phyloP scores from a whole-genome alignment of 2,113 vertebrate genomes.

The Nothoprocta pentlandii region DNA sequence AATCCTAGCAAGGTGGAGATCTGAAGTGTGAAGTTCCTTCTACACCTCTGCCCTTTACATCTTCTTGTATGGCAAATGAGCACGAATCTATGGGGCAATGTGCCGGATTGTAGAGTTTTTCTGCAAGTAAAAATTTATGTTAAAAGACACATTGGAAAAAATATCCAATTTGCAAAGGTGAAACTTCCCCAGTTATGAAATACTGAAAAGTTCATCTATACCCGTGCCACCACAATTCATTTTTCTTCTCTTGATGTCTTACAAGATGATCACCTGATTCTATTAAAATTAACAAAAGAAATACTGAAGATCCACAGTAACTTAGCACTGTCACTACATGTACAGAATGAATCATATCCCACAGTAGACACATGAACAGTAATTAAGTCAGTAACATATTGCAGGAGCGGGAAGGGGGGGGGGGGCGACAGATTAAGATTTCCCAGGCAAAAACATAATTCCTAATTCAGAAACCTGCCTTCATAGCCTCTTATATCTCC shows the following conservation, averaged over 20 bases:
- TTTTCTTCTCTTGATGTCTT: neutral
- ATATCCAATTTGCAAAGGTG: neutral
- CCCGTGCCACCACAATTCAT: neutral
- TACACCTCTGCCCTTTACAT: neutral
- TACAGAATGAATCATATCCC: neutral
- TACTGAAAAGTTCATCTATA: neutral
- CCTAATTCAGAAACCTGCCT: neutral
- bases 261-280: neutral
- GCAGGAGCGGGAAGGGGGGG: neutral
- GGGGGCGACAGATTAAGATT: neutral
- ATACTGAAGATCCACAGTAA: neutral
- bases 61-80: neutral
- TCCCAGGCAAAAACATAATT: neutral
- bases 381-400: neutral
- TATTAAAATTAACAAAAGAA: neutral
- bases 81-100: fast-evolving
- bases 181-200: neutral
- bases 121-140: neutral
- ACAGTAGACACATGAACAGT: neutral
- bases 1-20: neutral
- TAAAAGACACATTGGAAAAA: neutral
- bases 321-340: neutral
- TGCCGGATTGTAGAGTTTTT: neutral
- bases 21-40: neutral
- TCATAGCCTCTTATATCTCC: neutral